phyloP scores from a whole-genome alignment of 1,140 invertebrate genomes.

The Drosophila nebulosa region DNA sequence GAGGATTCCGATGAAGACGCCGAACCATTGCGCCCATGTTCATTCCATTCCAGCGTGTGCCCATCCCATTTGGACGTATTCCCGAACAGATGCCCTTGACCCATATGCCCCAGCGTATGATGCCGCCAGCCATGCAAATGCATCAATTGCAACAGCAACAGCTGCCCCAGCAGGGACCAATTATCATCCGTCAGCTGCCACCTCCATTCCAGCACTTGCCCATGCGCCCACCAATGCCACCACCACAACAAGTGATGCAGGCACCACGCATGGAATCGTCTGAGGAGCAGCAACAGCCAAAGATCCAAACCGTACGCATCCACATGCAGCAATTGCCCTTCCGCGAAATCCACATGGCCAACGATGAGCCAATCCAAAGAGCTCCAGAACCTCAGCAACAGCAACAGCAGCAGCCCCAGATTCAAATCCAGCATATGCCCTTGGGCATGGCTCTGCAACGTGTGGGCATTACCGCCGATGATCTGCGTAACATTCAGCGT shows the following conservation, averaged over 20 bases:
- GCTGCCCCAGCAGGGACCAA: slow-evolving; percentile 60
- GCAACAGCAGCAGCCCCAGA: slow-evolving; percentile 52
- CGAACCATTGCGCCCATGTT: slow-evolving; percentile 77
- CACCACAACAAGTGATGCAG: slow-evolving; percentile 80
- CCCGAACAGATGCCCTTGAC: slow-evolving; percentile 78
- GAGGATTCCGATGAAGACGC: slow-evolving; percentile 70
- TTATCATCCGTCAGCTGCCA: slow-evolving; percentile 63
- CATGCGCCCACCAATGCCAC: slow-evolving; percentile 79
- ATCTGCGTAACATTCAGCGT: slow-evolving; percentile 83
- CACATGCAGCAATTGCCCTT: slow-evolving; percentile 80
- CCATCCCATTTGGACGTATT: slow-evolving; percentile 77
- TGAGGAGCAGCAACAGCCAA: slow-evolving; percentile 59
- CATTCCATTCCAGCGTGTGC: slow-evolving; percentile 78
- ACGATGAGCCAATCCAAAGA: slow-evolving; percentile 75
- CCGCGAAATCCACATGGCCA: slow-evolving; percentile 70
- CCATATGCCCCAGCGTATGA: slow-evolving; percentile 80
- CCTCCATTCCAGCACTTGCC: slow-evolving; percentile 80
- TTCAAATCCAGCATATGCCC: slow-evolving; percentile 75
- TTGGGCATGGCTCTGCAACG: slow-evolving; percentile 79
- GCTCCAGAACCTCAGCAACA: slow-evolving; percentile 51
- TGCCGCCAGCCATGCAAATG: slow-evolving; percentile 69
- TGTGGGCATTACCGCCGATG: slow-evolving; percentile 84
- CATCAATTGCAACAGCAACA: slow-evolving; percentile 58
- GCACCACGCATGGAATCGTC: slow-evolving; percentile 76
- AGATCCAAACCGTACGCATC: slow-evolving; percentile 75